phyloP scores from a whole-genome alignment of 2,113 vertebrate species.

The Jaculus jaculus region DNA sequence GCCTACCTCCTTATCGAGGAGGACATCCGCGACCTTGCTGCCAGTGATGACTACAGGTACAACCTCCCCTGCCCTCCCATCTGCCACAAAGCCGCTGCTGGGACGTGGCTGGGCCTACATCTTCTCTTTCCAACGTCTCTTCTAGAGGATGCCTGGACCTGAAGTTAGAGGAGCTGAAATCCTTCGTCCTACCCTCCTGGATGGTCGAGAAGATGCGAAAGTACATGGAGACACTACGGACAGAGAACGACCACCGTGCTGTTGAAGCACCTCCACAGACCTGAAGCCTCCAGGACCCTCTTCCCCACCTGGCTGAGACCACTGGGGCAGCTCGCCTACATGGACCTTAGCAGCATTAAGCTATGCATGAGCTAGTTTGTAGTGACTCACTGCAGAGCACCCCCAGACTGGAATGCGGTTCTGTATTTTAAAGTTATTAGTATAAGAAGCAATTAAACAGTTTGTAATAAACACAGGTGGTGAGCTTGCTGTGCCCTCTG shows the following conservation, averaged over 20 bases:
- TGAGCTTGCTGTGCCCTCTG: conserved; percentile 48
- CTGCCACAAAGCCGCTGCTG: background rate
- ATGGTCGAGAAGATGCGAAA: conserved; percentile 97
- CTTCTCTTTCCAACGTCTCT: background rate
- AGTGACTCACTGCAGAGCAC: conserved; percentile 59
- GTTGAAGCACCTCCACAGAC: conserved; percentile 67
- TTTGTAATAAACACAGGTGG: conserved; percentile 76
- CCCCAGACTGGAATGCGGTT: conserved; percentile 62
- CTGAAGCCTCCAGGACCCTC: conserved; percentile 59
- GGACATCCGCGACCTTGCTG: conserved; percentile 93
- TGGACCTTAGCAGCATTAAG: conserved; percentile 51
- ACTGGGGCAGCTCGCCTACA: conserved; percentile 7
- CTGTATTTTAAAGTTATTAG: conserved; percentile 70
- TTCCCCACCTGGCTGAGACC: conserved; percentile 21
- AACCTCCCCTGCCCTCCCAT: background rate
- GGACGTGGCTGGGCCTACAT: background rate
- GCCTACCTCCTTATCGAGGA: conserved; percentile 97
- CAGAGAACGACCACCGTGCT: conserved; percentile 84
- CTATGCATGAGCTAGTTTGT: conserved; percentile 61
- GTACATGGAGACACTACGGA: conserved; percentile 93
- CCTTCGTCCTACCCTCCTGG: conserved; percentile 92
- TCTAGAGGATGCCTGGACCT: conserved; percentile 92
- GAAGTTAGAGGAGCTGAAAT: conserved; percentile 94
- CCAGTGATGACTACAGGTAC: conserved; percentile 95
- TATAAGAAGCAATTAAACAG: conserved; percentile 71